Conservation (phyloP, 2,113 vertebrate genomes). For the Gallinago media region DNA sequence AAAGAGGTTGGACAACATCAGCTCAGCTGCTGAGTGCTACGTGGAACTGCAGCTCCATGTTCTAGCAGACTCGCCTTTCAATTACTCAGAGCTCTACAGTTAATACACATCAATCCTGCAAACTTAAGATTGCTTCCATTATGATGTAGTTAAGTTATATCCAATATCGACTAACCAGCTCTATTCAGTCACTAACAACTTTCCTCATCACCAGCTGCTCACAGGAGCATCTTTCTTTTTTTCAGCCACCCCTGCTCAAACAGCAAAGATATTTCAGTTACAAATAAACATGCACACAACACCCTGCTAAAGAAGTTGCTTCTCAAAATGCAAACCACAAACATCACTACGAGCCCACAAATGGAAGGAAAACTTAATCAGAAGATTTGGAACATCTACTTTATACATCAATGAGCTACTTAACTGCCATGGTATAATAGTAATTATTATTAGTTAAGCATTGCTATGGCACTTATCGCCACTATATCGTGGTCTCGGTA, state of each 20-base stretch:
- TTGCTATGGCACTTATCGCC: not conserved
- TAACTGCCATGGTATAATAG: not conserved
- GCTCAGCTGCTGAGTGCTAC: not conserved
- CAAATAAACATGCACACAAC: not conserved
- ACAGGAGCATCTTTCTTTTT: not conserved
- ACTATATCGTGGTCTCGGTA: not conserved
- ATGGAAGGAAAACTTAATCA: not conserved
- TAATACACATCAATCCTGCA: not conserved
- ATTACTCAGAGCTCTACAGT: not conserved
- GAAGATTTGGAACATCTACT: not conserved
- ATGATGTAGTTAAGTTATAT: not conserved
- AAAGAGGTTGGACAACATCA: not conserved
- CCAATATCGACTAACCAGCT: not conserved
- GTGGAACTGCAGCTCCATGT: not conserved
- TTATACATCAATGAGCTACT: not conserved
- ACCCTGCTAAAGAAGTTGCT: fast-evolving
- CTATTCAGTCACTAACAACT: not conserved
- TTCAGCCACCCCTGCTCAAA: not conserved
- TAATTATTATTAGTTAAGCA: not conserved
- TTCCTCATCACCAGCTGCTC: not conserved
- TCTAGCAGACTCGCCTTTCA: not conserved
- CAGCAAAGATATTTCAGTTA: not conserved
- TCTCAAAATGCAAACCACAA: not conserved
- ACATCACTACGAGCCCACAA: not conserved
- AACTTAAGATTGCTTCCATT: not conserved